Evolutionary conservation across 1,140 invertebrate species (phyloP).

Genomic region (Drosophila sucinea): DNA sequence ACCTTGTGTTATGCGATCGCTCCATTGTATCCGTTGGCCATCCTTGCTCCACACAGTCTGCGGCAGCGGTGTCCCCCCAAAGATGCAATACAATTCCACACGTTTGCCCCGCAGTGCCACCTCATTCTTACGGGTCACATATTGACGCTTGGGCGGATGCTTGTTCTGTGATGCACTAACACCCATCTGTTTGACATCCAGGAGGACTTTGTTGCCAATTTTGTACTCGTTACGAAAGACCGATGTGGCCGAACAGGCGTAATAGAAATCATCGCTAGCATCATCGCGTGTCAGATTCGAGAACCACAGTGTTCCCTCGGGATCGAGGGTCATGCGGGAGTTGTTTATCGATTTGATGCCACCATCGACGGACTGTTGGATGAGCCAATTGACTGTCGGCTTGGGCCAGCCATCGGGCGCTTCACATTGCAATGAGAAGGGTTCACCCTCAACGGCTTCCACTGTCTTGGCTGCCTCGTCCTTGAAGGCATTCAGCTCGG

Average conservation of each 20-base stretch:
- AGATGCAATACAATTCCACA: constrained; percentile 94
- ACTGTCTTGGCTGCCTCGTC: constrained; percentile 87
- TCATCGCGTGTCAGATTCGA: constrained; percentile 95
- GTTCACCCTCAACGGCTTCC: constrained; percentile 92
- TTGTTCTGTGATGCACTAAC: constrained; percentile 90
- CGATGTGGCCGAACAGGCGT: constrained; percentile 95
- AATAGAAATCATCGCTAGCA: constrained; percentile 91
- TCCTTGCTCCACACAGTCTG: constrained; percentile 94
- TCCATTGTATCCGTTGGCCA: constrained; percentile 87
- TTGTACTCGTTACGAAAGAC: constrained; percentile 95
- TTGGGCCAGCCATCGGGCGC: constrained; percentile 97
- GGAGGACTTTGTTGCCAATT: constrained; percentile 91
- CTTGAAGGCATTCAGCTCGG: constrained; percentile 96
- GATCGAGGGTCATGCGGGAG: constrained; percentile 96
- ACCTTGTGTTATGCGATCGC: constrained; percentile 90
- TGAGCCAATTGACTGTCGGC: constrained; percentile 96
- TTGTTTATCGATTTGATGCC: constrained; percentile 95
- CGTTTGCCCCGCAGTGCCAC: constrained; percentile 92
- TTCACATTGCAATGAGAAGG: constrained; percentile 93
- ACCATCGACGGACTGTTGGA: constrained; percentile 89
- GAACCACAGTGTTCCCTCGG: constrained; percentile 97
- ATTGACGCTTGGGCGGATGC: constrained; percentile 90
- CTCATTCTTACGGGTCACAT: constrained; percentile 93
- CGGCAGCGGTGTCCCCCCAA: constrained; percentile 93
- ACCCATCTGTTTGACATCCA: constrained; percentile 91